These are phyloP conservation scores for Minunthozetes semirufus DNA, from an alignment of 2,888 invertebrate genomes.

Conservation along the genomic window DNA sequence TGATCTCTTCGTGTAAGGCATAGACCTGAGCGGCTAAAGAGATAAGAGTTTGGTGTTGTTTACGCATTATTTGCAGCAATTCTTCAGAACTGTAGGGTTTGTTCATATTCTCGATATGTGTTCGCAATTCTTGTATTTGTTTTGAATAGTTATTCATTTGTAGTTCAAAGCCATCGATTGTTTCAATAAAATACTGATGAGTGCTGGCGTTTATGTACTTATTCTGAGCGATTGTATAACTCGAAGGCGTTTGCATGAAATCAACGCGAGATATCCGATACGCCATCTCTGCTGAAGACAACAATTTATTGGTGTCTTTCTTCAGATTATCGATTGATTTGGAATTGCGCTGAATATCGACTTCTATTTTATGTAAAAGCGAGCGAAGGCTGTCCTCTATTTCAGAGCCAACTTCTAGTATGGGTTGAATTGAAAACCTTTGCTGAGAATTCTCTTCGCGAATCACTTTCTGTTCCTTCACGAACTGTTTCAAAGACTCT, in stretches of 20 bases:
- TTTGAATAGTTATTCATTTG: conserved; percentile 37
- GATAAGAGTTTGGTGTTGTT: conserved; percentile 37
- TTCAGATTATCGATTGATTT: conserved; percentile 36
- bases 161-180: conserved; percentile 31
- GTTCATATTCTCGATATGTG: conserved; percentile 30
- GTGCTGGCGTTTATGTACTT: conserved; percentile 31
- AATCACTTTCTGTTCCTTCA: conserved; percentile 36
- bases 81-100: conserved; percentile 35
- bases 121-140: conserved; percentile 36
- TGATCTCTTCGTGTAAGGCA: conserved; percentile 35
- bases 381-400: conserved; percentile 35
- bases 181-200: conserved; percentile 35
- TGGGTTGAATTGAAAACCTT: conserved; percentile 36
- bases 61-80: conserved; percentile 35
- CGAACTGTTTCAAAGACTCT: conserved; percentile 35
- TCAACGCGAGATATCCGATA: conserved; percentile 35
- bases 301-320: conserved; percentile 35
- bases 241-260: conserved; percentile 6
- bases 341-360: conserved; percentile 35
- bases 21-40: conserved; percentile 37
- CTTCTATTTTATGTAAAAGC: conserved; percentile 35
- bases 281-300: conserved; percentile 35
- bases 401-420: conserved; percentile 36
- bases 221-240: conserved; percentile 26
- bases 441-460: conserved; percentile 38